Percentiles rank a stretch among this genome's conserved stretches.
phyloP scores from a whole-genome alignment of 2,797 vertebrate genomes.

The Coluber constrictor region DNA sequence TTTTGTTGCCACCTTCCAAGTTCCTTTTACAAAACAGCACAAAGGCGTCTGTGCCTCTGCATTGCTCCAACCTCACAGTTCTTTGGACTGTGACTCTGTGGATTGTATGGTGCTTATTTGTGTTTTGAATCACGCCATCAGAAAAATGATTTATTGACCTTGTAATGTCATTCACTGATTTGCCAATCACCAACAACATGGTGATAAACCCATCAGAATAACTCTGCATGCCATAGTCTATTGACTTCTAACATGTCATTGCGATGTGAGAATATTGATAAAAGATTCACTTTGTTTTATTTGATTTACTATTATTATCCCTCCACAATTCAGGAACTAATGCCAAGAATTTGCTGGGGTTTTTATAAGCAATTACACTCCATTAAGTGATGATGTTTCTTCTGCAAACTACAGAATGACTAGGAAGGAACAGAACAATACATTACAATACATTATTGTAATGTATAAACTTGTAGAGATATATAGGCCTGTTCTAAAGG shows the following conservation, averaged over 20 bases:
- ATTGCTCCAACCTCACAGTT: neutral
- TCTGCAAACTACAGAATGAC: neutral
- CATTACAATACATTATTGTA: too few species aligned
- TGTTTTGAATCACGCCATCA: neutral
- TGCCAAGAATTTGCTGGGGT: neutral
- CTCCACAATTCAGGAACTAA: neutral
- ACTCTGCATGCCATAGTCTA: neutral
- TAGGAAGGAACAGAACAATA: neutral
- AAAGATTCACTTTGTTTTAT: neutral
- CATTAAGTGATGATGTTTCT: neutral
- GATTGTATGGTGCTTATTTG: neutral
- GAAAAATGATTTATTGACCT: neutral
- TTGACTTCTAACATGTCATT: neutral
- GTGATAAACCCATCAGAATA: neutral
- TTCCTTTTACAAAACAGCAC: neutral
- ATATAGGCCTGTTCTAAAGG: neutral
- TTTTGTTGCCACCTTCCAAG: too few species aligned
- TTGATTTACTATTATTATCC: neutral
- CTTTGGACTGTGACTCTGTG: too few species aligned
- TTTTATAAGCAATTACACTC: neutral
- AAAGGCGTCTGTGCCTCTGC: neutral
- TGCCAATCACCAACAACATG: neutral
- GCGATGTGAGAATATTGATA: neutral
- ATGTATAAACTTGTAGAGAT: neutral
- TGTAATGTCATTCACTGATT: too few species aligned